Evolutionary conservation across 2,888 invertebrate species (phyloP).

Genomic region (Eristalinus aeneus): DNA sequence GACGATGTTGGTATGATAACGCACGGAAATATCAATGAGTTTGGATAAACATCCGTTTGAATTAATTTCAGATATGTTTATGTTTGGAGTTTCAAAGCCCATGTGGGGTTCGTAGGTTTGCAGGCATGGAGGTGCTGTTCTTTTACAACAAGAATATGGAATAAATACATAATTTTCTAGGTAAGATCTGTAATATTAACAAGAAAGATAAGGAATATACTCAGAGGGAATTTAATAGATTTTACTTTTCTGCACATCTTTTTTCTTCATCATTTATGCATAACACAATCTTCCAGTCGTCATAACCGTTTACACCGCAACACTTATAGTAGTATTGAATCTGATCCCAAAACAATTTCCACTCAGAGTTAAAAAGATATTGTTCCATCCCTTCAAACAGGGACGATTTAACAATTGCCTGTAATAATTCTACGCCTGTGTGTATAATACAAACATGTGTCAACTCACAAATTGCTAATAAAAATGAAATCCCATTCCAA

Average conservation of each 20-base stretch:
- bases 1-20: background rate
- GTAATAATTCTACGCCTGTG: conserved; percentile 71
- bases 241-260: background rate
- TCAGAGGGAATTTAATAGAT: no score
- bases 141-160: conserved; percentile 77
- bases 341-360: conserved; percentile 79
- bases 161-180: conserved; percentile 69
- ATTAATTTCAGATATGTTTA: conserved; percentile 74
- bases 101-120: conserved; percentile 69
- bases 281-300: conserved; percentile 78
- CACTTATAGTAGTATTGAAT: conserved; percentile 77
- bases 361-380: conserved; percentile 77
- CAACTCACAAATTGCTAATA: conserved; percentile 75
- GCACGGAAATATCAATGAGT: background rate
- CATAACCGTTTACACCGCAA: conserved; percentile 78
- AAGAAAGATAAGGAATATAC: background rate
- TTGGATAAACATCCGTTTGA: conserved; percentile 74
- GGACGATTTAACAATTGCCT: conserved; percentile 73
- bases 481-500: conserved; percentile 76
- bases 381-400: conserved; percentile 77
- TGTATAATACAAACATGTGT: conserved; percentile 74
- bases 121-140: conserved; percentile 66
- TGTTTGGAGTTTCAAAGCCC: conserved; percentile 58
- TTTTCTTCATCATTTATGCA: conserved; percentile 74
- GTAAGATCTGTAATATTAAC: background rate